Evolutionary conservation across 2,113 vertebrate species (phyloP), one percentile per base, ranked within the genome.

Genomic region (Chelonoidis abingdonii): DNA sequence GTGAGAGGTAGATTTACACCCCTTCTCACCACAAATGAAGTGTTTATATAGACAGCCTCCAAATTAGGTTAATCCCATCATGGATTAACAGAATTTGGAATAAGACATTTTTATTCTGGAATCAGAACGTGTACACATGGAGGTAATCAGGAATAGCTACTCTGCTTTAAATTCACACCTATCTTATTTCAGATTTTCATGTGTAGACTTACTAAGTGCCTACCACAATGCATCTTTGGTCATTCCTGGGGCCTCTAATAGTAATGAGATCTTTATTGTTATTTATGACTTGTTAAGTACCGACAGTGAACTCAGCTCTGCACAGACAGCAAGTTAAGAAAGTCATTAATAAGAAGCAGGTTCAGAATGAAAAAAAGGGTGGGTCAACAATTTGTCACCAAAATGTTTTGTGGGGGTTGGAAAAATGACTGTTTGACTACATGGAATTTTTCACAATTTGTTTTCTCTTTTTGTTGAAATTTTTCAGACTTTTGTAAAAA

Each of bases 391-490:
- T 5, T 79, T 31, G 93, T 97, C 91, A 82, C 83, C 72, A 54
- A 80, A 97, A 84, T 84, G 38, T 54, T 97, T 95, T 89, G 83
- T 84, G 52, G 85, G 86, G 93, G 56, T 31, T 29, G 22, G 24
- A 89, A 84, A 94, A 93, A 81, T 21, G 5, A 2, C 25, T 89
- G 31, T 86, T 76, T 75, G 78, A n/a, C 38, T 27, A 16, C 4
- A 80, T 56, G 16, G 76, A 93, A 72, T 90, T 93, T 93, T 84
- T 49, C 78, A 89, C 87, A 84, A 83, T 84, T 47, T 47, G 4
- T 76, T 25, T 44, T 4, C 38, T 10, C n/a, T 44, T 16, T 69
- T 76, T 76, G 38, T 75, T 75, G 6, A 76, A 4, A 12, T 76
- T 24, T 27, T 76, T 76, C 41, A 44, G 22, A 7, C 25, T 76